These are phyloP conservation scores for Rhopalosiphum nymphaeae DNA, from an alignment of 2,888 invertebrate genomes.

Conservation along the genomic window DNA sequence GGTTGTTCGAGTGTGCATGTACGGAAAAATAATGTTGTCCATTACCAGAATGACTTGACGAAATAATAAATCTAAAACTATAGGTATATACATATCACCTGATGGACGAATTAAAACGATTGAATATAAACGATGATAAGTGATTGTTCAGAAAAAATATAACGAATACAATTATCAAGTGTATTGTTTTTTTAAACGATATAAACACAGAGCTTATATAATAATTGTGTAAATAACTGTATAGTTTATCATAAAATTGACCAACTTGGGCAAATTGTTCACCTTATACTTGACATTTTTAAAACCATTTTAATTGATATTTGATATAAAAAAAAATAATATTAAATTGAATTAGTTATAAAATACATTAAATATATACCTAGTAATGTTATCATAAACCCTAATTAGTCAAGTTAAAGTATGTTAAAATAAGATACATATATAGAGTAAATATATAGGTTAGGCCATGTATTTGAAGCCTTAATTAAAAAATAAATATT, in stretches of 20 bases:
- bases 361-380: not conserved
- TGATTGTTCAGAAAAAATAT: not conserved
- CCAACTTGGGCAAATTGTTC: not conserved
- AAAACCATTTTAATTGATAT: not conserved
- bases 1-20: not conserved
- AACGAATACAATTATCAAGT: not conserved
- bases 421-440: too few relatives aligned
- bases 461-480: not conserved
- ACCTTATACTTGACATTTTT: not conserved
- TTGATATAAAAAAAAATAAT: not conserved
- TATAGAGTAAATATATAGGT: too few relatives aligned
- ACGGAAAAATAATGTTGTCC: not conserved
- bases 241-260: not conserved
- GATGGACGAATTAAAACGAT: not conserved
- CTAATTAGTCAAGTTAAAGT: too few relatives aligned
- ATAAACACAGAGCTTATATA: not conserved
- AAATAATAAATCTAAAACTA: conserved; percentile 10
- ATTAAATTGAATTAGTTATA: not conserved
- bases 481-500: not conserved
- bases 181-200: not conserved
- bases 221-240: not conserved
- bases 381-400: not conserved
- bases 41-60: conserved; percentile 28
- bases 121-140: not conserved
- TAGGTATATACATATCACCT: not conserved